Conservation (phyloP, 2,888 invertebrate species). For the Tethea ocularis region DNA sequence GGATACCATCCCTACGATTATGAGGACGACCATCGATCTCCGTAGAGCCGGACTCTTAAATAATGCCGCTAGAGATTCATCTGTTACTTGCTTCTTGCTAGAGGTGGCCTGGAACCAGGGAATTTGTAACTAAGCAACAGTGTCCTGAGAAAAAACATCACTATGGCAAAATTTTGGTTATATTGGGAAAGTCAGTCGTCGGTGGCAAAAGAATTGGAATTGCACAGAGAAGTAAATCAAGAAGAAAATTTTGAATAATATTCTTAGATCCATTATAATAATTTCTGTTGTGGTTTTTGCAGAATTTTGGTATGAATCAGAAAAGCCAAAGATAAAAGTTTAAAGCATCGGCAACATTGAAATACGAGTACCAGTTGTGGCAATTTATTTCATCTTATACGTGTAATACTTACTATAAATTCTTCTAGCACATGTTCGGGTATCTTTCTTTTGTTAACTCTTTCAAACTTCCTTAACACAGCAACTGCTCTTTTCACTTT, state of each 20-base stretch:
- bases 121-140: too few relatives aligned
- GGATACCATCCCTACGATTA: slow-evolving; percentile 47
- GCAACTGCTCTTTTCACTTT: slow-evolving; percentile 52
- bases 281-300: neutral
- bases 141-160: too few relatives aligned
- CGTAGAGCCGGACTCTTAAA: slow-evolving; percentile 43
- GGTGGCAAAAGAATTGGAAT: too few relatives aligned
- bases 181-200: too few relatives aligned
- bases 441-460: slow-evolving; percentile 55
- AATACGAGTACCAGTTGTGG: too few relatives aligned
- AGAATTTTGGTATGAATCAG: neutral
- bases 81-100: slow-evolving; percentile 36
- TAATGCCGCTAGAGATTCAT: slow-evolving; percentile 44
- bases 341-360: too few relatives aligned
- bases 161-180: too few relatives aligned
- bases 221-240: too few relatives aligned
- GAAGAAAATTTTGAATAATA: too few relatives aligned
- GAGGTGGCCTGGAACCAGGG: slow-evolving; percentile 28
- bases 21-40: slow-evolving; percentile 40
- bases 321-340: neutral
- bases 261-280: too few relatives aligned
- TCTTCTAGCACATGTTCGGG: slow-evolving; percentile 55
- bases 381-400: neutral
- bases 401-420: slow-evolving; percentile 53
- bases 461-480: slow-evolving; percentile 58